These are phyloP conservation scores for Pristis pectinata DNA, from an alignment of 2,797 vertebrate genomes.

Conservation along the genomic window DNA sequence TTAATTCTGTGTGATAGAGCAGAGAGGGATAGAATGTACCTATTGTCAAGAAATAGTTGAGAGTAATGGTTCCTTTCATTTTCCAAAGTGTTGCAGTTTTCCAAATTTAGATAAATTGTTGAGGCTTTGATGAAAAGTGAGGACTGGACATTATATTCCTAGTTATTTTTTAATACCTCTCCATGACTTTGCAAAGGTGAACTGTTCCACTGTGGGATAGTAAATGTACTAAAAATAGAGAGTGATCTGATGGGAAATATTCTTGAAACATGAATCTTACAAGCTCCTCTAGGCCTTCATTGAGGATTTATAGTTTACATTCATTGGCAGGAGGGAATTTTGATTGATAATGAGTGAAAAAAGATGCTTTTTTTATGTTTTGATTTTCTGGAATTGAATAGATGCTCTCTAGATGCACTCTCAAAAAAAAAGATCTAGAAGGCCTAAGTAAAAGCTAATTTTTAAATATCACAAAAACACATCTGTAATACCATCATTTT, in stretches of 20 bases:
- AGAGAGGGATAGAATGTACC: slow-evolving; percentile 14
- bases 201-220: not conserved
- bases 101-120: not conserved
- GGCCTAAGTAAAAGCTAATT: not conserved
- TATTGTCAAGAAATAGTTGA: slow-evolving; percentile 7
- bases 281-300: too few relatives aligned
- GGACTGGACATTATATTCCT: not conserved
- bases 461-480: not conserved
- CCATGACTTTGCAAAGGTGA: not conserved
- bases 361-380: not conserved
- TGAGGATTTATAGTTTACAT: not conserved
- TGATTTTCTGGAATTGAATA: not conserved
- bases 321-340: not conserved
- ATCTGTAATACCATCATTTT: not conserved
- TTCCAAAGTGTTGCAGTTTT: slow-evolving; percentile 21
- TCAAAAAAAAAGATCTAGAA: too few relatives aligned
- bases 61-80: slow-evolving; percentile 12
- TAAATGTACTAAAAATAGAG: not conserved
- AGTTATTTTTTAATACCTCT: not conserved
- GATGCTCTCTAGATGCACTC: too few relatives aligned
- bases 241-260: not conserved
- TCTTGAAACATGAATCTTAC: not conserved
- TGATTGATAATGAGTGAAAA: not conserved
- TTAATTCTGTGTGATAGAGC: slow-evolving; percentile 1
- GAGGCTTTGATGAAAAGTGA: not conserved